Percentiles rank a stretch among this genome's conserved stretches.
phyloP scores from a whole-genome alignment of 1,140 invertebrate species.

The Xylocopa sonorina region DNA sequence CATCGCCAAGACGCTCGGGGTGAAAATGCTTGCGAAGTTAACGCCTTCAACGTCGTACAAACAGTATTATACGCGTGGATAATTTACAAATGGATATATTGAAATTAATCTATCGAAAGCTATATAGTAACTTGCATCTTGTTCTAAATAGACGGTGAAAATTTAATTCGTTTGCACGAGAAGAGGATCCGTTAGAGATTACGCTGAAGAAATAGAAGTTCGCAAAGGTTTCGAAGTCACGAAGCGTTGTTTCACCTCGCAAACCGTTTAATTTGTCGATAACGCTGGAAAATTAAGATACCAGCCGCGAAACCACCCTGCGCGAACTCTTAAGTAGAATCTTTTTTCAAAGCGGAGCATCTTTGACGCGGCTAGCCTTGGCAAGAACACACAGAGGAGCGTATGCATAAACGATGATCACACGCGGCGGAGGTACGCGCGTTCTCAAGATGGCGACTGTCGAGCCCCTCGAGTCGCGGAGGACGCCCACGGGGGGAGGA shows the following conservation, averaged over 20 bases:
- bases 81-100: neutral
- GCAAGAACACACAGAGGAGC: neutral
- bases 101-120: no score
- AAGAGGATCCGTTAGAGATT: no score
- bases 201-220: neutral
- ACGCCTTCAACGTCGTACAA: neutral
- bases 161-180: neutral
- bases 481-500: slow-evolving; percentile 19
- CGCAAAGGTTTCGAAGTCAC: neutral
- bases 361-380: neutral
- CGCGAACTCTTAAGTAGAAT: no score
- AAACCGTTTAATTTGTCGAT: neutral
- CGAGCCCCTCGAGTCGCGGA: slow-evolving; percentile 9
- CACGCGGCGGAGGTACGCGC: slow-evolving; percentile 16
- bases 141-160: no score
- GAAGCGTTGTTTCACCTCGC: no score
- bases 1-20: neutral
- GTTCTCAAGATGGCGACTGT: slow-evolving; percentile 52
- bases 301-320: neutral
- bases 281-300: neutral
- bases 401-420: slow-evolving; percentile 37
- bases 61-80: neutral
- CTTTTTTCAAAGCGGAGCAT: no score
- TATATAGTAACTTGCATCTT: no score
- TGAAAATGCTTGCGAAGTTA: neutral